Conservation (phyloP, 2,888 invertebrate species). For the Nysson spinosus region DNA sequence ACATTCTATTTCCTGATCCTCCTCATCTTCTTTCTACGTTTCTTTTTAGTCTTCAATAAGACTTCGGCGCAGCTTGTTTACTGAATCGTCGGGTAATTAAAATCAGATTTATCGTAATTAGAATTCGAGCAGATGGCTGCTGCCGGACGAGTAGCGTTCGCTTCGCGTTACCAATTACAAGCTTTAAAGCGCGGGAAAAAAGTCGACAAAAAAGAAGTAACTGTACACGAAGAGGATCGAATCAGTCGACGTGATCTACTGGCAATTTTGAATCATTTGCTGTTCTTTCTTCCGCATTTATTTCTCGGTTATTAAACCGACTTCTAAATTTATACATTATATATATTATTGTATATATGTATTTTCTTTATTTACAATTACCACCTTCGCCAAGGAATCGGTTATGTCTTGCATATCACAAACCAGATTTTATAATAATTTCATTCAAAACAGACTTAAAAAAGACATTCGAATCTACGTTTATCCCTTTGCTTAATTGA, state of each 20-base stretch:
- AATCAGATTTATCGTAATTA: slow-evolving; percentile 66
- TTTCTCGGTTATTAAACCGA: too few species aligned
- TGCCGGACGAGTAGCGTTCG: neutral
- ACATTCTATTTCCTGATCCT: neutral
- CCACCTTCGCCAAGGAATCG: too few species aligned
- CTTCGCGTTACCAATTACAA: neutral
- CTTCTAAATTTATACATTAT: too few species aligned
- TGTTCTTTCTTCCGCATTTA: slow-evolving; percentile 1
- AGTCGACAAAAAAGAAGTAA: neutral
- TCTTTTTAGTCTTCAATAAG: neutral
- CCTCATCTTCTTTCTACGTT: neutral
- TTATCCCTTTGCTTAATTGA: too few species aligned
- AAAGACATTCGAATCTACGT: too few species aligned
- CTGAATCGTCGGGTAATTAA: slow-evolving; percentile 57
- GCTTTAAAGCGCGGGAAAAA: neutral
- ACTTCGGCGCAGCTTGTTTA: slow-evolving; percentile 3
- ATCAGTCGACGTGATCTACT: neutral
- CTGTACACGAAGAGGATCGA: neutral
- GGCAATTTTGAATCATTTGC: slow-evolving; percentile 4
- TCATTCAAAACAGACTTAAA: too few species aligned
- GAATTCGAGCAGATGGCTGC: slow-evolving; percentile 45
- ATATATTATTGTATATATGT: too few species aligned
- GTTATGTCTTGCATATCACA: too few species aligned
- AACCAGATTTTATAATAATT: too few species aligned
- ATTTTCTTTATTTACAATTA: too few species aligned